Percentiles rank a stretch among this genome's conserved stretches.
phyloP scores from a whole-genome alignment of 2,797 vertebrate species.

The Pelobates cultripes region DNA sequence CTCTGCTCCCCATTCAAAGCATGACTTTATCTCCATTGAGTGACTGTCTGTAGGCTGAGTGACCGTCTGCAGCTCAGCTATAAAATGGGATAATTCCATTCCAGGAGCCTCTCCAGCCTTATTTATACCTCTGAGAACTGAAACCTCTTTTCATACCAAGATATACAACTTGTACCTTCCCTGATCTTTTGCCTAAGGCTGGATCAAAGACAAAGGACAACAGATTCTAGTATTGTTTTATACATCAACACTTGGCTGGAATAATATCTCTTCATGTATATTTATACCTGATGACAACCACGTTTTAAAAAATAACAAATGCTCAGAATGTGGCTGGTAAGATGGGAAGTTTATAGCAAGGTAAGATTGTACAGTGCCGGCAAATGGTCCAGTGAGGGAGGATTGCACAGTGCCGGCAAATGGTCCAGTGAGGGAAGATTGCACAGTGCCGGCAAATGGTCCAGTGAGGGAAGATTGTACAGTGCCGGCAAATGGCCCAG shows the following conservation, averaged over 20 bases:
- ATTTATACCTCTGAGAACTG: neutral
- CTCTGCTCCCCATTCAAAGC: too few species aligned
- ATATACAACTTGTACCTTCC: neutral
- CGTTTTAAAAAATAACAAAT: neutral
- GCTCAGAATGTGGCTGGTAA: neutral
- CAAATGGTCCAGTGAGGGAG: too few species aligned
- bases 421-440: too few species aligned
- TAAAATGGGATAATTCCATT: neutral
- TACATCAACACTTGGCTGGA: neutral
- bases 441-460: too few species aligned
- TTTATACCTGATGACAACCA: neutral
- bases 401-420: too few species aligned
- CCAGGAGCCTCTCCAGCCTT: neutral
- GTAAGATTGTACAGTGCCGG: too few species aligned
- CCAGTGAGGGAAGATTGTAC: too few species aligned
- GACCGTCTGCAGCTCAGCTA: neutral
- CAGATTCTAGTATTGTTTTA: neutral
- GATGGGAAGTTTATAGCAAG: too few species aligned
- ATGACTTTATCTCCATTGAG: neutral
- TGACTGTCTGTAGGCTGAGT: neutral
- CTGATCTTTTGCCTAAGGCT: neutral
- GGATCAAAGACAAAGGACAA: conserved; percentile 1
- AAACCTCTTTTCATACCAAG: neutral
- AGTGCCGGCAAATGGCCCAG: too few species aligned
- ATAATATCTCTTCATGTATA: neutral